Evolutionary conservation across 2,888 invertebrate genomes (phyloP), one percentile per base, ranked within the genome.

Genomic region (Andrena praecox): DNA sequence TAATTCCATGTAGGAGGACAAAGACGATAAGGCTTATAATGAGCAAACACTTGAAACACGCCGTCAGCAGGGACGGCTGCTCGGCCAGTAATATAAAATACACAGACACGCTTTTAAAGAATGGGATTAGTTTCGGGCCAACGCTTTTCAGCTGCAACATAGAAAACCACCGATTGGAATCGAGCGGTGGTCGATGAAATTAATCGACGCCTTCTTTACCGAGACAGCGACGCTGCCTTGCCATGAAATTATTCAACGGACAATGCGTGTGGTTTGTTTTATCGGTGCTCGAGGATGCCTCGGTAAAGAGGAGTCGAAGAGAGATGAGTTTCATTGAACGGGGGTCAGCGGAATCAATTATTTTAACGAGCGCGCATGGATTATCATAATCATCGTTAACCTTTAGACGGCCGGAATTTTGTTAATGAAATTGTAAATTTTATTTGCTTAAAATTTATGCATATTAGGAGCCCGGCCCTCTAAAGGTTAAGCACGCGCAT

Each of bases 1-100:
- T 95, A 94, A 96, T 96, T 74, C 96, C 96, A 92, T 97, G 97
- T 54, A 97, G 94, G 66, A 97, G 92, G 62, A 98, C 97, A 92
- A 97, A 97, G 56, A 97, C 94, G 93, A 97, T 96, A 85, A 99
- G 95, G 85, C 97, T 97, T 87, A 98, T 94, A 89, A 98, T 96
- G 72, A 99, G 99, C 89, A 98, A 95, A 94, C 98, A 98, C 95
- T 99, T 99, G 91, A 98, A 95, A 80, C 97, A 95, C 85, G 96
- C 97, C 80, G 96, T 96, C 90, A 96, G 95, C 85, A 96, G 92
- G 52, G 96, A 96, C 1, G 97, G 97, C 75, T 95, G 95, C 48
- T 96, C 95, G 82, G 95, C 94, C 90, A 96, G 96, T 89, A 97
- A 95, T 86, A 96, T 96, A 94, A 98, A 98, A 94, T 98, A 99